Evolutionary conservation across 2,113 vertebrate species (phyloP), one percentile per base, ranked within the genome.

Genomic region (Podarcis cretensis): DNA sequence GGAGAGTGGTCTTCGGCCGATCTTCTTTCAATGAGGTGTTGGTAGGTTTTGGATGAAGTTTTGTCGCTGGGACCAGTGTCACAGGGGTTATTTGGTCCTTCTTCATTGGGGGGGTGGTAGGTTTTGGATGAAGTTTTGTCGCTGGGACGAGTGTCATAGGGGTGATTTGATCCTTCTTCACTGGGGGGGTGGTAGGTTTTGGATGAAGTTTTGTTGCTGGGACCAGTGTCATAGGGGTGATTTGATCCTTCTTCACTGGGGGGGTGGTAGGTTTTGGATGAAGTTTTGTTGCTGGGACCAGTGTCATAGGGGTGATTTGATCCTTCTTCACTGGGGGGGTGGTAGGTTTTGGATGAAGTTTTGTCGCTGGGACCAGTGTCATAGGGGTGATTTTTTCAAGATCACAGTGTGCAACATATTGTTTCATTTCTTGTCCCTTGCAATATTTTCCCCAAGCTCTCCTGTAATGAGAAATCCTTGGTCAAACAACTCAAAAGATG

Each of bases 381-480:
- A 32, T 35, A 3, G 71, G 10, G 71, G n/a, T 74, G 71, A 16
- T n/a, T 18, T 74, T 68, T 81, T 88, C 48, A 43, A 14, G 27
- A 20, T 75, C 69, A 75, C 79, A 88, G 32, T 9, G 79, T n/a
- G 25, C 25, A 21, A 71, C 18, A 43, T 87, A 87, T 63, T 75
- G 32, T 10, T 7, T 82, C 25, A 87, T 54, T 63, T 82, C 79
- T 65, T 87, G 9, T 23, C 79, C 86, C 2, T 14, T 40, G 80
- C 86, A 87, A 27, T 87, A 25, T 40, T 1, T 82, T 27, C 35
- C 63, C 86, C 86, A 87, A 32, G 79, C 79, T 74, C 25, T 30
- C 86, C 86, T 87, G 37, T 63, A 87, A 82, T 32, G 54, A 75
- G 12, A 82, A 32, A n/a, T 13, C 18, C 35, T 63, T 63, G 16